A percentile compares a stretch with the other conserved stretches of the same genome.
Evolutionary conservation across 2,113 vertebrate species (phyloP).

Genomic region (Psilopsiagon aymara): DNA sequence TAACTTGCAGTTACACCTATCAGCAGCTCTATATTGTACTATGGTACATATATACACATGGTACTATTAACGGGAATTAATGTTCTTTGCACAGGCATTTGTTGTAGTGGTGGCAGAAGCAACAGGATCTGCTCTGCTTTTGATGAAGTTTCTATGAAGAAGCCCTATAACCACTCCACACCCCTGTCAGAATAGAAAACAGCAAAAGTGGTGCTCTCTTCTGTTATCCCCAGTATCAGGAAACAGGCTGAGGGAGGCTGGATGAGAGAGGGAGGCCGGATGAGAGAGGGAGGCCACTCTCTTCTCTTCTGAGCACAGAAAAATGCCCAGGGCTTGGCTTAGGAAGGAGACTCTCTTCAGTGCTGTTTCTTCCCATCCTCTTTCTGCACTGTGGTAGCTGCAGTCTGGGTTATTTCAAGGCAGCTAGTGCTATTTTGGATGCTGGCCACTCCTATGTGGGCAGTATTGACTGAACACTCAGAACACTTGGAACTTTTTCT

Average conservation of each 20-base stretch:
- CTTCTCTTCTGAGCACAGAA: not conserved
- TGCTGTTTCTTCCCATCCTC: not conserved
- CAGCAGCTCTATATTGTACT: not conserved
- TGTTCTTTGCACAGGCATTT: not conserved
- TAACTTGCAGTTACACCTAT: not conserved
- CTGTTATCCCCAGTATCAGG: not conserved
- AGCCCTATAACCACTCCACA: not conserved
- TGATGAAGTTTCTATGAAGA: not conserved
- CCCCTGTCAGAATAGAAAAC: not conserved
- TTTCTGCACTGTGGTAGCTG: not conserved
- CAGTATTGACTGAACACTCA: not conserved
- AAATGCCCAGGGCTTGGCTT: not conserved
- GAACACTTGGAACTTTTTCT: not conserved
- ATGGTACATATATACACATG: too few species aligned
- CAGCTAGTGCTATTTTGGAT: not conserved
- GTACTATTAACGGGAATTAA: not conserved
- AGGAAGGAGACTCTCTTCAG: not conserved
- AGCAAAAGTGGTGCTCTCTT: not conserved
- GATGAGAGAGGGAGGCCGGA: not conserved
- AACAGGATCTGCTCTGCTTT: not conserved
- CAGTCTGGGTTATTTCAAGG: not conserved
- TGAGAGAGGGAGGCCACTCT: not conserved
- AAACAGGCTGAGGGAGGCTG: not conserved
- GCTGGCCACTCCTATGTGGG: accelerated
- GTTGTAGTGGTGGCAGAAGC: not conserved